Conservation (phyloP, 2,888 invertebrate species). For the Acanthoscelides obtectus region DNA sequence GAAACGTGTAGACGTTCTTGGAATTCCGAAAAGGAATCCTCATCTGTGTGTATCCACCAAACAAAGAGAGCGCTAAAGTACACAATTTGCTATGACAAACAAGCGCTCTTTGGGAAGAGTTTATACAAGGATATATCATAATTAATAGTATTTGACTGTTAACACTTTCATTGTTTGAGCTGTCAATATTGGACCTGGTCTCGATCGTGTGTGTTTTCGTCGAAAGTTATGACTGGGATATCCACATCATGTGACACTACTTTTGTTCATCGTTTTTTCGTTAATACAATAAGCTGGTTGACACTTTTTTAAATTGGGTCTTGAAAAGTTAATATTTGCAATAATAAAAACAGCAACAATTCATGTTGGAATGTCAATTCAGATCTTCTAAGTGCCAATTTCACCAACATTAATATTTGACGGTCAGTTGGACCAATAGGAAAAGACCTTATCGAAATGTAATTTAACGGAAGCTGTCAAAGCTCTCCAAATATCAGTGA, state of each 20-base stretch:
- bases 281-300: no score
- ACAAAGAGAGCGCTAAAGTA: conserved; percentile 31
- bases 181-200: conserved; percentile 16
- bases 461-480: no score
- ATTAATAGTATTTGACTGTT: conserved; percentile 36
- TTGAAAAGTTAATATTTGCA: no score
- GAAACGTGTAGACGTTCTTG: conserved; percentile 24
- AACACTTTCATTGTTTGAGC: conserved; percentile 29
- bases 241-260: neutral
- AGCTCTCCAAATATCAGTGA: no score
- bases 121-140: conserved; percentile 35
- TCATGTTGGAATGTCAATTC: no score
- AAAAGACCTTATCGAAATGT: no score
- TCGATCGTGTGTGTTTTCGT: neutral
- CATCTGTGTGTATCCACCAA: conserved; percentile 27
- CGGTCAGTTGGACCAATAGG: no score
- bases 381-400: no score
- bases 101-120: conserved; percentile 19
- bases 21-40: conserved; percentile 24
- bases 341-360: no score
- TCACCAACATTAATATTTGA: no score
- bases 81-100: conserved; percentile 30
- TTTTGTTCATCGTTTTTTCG: conserved; percentile 15
- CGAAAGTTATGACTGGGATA: neutral
- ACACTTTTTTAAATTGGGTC: no score